Percentiles rank a stretch among this genome's conserved stretches.
Evolutionary conservation across 2,888 invertebrate genomes (phyloP).

Genomic region (Falcaria lacertinaria): DNA sequence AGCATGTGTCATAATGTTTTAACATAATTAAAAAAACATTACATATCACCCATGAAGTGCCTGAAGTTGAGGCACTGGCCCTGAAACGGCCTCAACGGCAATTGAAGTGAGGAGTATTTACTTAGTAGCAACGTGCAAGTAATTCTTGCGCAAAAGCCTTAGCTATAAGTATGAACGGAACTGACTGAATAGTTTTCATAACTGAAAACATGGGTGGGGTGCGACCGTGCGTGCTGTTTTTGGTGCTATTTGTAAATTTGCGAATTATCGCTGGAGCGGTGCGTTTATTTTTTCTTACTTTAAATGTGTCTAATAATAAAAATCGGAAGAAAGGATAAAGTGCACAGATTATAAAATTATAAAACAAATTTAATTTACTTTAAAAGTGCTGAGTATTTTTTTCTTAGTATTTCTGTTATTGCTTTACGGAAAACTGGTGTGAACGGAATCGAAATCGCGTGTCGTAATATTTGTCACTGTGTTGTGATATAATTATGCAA

Average conservation of each 20-base stretch:
- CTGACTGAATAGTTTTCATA: conserved; percentile 46
- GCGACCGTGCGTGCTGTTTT: conserved; percentile 44
- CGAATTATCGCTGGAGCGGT: conserved; percentile 50
- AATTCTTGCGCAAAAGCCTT: conserved; percentile 61
- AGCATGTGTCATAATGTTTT: no score
- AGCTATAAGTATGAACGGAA: conserved; percentile 63
- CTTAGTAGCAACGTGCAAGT: conserved; percentile 47
- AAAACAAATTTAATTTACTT: no score
- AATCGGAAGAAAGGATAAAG: no score
- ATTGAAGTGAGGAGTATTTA: conserved; percentile 24
- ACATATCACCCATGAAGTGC: not conserved
- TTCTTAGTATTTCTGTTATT: no score
- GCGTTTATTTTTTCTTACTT: conserved; percentile 17
- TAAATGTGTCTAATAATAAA: no score
- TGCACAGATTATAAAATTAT: no score
- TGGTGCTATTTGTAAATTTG: conserved; percentile 47
- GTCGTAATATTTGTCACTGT: no score
- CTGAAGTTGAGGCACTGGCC: not conserved
- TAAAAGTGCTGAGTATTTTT: no score
- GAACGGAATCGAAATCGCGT: no score
- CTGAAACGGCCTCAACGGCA: not conserved
- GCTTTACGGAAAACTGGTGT: no score
- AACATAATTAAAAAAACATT: no score
- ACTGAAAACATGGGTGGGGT: conserved; percentile 54
- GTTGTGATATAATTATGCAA: no score